Conservation (phyloP, 2,888 invertebrate genomes). For the Nasonovia ribisnigri region DNA sequence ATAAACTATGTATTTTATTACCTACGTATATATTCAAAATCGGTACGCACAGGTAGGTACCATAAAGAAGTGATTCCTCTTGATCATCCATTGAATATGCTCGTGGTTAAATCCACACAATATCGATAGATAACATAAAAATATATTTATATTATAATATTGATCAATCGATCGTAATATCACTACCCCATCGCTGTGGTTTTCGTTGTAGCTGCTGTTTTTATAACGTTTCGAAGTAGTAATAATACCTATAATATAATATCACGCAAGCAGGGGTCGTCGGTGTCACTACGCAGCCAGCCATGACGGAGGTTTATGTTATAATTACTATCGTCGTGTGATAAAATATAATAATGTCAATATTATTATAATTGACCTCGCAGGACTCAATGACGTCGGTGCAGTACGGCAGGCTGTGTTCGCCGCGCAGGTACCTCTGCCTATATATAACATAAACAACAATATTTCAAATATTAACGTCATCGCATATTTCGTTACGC, state of each 20-base stretch:
- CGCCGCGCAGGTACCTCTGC: no score
- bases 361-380: background rate
- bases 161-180: background rate
- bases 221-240: background rate
- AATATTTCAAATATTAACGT: background rate
- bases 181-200: background rate
- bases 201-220: background rate
- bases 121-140: background rate
- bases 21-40: no score
- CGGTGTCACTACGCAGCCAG: background rate
- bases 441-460: no score
- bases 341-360: background rate
- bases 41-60: no score
- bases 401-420: background rate
- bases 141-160: background rate
- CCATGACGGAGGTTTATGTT: background rate
- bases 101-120: background rate
- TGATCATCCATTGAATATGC: background rate
- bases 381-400: background rate
- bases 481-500: background rate
- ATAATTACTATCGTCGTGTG: background rate
- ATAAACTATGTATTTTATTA: no score
- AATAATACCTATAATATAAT: background rate
- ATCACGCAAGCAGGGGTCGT: background rate
- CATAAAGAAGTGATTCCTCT: background rate